Percentiles rank a stretch among this genome's conserved stretches.
phyloP scores from a whole-genome alignment of 2,797 vertebrate species.

The Rachycentron canadum region DNA sequence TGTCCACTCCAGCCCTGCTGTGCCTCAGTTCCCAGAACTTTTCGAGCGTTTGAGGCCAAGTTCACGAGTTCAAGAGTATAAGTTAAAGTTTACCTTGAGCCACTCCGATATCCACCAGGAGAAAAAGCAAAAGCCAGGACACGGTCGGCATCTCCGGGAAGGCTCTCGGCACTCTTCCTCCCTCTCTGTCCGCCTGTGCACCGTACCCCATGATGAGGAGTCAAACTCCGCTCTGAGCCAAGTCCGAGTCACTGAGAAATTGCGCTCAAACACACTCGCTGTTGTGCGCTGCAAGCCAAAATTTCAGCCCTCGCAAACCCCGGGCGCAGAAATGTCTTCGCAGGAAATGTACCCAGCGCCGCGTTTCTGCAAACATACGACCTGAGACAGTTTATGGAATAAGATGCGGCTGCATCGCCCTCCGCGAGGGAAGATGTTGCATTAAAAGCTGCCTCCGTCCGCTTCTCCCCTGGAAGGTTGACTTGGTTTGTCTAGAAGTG shows the following conservation, averaged over 20 bases:
- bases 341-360: conserved; percentile 60
- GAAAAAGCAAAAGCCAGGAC: conserved; percentile 87
- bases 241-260: conserved; percentile 70
- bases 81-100: conserved; percentile 89
- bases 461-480: conserved; percentile 43
- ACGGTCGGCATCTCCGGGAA: conserved; percentile 85
- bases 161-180: conserved; percentile 84
- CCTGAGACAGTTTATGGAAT: conserved; percentile 58
- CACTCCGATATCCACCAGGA: conserved; percentile 84
- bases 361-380: conserved; percentile 55
- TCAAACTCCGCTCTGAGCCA: conserved; percentile 76
- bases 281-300: conserved; percentile 37
- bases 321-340: conserved; percentile 26
- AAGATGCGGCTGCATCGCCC: conserved; percentile 63
- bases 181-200: conserved; percentile 83
- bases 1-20: not conserved
- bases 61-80: conserved; percentile 32
- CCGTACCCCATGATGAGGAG: conserved; percentile 87
- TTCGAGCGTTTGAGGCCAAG: conserved; percentile 22
- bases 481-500: conserved; percentile 53
- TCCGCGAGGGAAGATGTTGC: conserved; percentile 61
- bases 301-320: conserved; percentile 27
- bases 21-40: conserved; percentile 55
- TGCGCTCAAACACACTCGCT: conserved; percentile 46
- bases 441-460: conserved; percentile 59